Percentiles rank a stretch among this genome's conserved stretches.
Conservation (phyloP, 2,888 invertebrate species). For the Ditula angustiorana region DNA sequence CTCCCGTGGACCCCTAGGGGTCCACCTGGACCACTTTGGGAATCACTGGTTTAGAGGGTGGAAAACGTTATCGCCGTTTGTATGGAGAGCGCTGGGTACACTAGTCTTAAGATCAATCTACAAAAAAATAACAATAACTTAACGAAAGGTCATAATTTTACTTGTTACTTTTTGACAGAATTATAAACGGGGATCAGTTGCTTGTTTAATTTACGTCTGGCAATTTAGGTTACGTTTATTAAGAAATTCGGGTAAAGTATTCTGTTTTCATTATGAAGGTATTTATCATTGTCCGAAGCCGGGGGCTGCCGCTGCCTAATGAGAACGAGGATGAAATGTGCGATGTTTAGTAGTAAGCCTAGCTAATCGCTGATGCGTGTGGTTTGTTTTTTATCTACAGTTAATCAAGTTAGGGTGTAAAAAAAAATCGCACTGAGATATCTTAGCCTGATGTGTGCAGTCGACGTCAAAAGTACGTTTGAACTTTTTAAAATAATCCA, state of each 20-base stretch:
- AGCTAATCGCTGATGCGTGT: neutral
- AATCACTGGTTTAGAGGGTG: too few species aligned
- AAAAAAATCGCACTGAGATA: too few species aligned
- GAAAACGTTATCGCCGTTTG: too few species aligned
- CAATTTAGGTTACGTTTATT: slow-evolving; percentile 17
- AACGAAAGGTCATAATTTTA: slow-evolving; percentile 1
- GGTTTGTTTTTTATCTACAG: neutral
- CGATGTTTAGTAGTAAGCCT: neutral
- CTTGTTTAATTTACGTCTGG: slow-evolving; percentile 25
- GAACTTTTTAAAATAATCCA: too few species aligned
- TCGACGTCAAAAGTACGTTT: too few species aligned
- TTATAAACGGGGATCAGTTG: neutral
- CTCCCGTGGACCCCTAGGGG: too few species aligned
- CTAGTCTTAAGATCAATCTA: too few species aligned
- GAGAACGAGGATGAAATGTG: neutral
- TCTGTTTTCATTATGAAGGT: slow-evolving; percentile 17
- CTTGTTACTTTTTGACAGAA: slow-evolving; percentile 10
- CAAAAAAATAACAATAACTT: too few species aligned
- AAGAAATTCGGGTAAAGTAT: slow-evolving; percentile 2
- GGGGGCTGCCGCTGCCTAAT: neutral
- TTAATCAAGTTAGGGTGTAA: too few species aligned
- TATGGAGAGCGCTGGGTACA: too few species aligned
- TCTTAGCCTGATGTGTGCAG: too few species aligned
- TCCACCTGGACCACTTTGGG: too few species aligned
- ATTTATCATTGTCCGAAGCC: neutral